phyloP scores from a whole-genome alignment of 2,797 vertebrate species.

The Cuculus canorus region DNA sequence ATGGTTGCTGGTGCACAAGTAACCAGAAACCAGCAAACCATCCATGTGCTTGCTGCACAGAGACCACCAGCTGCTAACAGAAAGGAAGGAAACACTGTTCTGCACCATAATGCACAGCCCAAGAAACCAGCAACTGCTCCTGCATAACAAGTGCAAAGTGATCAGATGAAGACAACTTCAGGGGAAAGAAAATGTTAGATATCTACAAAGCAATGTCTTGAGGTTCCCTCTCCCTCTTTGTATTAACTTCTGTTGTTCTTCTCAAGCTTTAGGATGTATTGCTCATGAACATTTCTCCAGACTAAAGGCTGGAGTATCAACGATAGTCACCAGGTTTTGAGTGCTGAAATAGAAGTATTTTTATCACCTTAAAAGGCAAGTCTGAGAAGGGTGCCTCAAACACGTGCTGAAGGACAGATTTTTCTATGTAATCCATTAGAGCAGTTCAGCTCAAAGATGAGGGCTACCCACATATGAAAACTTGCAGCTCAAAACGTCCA shows the following conservation, averaged over 20 bases:
- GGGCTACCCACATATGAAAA: background rate
- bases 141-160: background rate
- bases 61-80: background rate
- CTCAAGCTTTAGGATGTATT: background rate
- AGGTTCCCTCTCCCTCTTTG: rapidly evolving
- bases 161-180: background rate
- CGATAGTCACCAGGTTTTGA: background rate
- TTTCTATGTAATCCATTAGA: background rate
- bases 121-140: background rate
- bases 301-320: background rate
- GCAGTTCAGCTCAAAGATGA: background rate
- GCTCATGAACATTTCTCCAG: background rate
- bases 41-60: background rate
- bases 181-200: background rate
- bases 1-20: background rate
- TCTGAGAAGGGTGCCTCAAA: background rate
- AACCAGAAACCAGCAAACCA: background rate
- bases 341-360: background rate
- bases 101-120: background rate
- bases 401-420: background rate
- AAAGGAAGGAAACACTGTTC: background rate
- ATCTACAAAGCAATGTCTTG: background rate
- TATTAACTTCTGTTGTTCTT: background rate
- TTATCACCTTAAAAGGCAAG: background rate
- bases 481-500: background rate